These are phyloP conservation scores for Chaunax sp. DNA, from an alignment of 2,797 vertebrate species.

Conservation along the genomic window DNA sequence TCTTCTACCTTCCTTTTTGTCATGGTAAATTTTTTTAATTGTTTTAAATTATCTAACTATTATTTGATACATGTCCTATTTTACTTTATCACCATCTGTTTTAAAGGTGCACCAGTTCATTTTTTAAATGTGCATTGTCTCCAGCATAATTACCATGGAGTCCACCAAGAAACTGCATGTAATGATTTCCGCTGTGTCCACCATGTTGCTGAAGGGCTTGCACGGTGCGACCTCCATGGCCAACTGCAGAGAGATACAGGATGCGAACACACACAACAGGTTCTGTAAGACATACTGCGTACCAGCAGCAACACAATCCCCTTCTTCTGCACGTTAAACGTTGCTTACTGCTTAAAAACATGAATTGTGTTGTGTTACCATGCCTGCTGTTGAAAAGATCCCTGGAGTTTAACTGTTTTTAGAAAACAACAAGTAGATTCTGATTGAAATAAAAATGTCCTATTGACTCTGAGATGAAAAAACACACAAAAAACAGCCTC, in stretches of 20 bases:
- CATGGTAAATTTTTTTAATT: too few species aligned
- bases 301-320: background rate
- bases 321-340: too few species aligned
- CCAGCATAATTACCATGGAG: conserved; percentile 88
- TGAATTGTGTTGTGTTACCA: background rate
- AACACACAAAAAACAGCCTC: conserved; percentile 20
- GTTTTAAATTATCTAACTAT: too few species aligned
- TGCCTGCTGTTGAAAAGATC: too few species aligned
- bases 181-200: conserved; percentile 91
- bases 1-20: too few species aligned
- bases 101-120: too few species aligned
- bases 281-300: background rate
- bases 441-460: conserved; percentile 16
- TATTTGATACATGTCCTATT: too few species aligned
- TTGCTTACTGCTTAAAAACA: background rate
- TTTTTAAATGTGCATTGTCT: background rate
- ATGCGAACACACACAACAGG: background rate
- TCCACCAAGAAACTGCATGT: conserved; percentile 90
- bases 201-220: conserved; percentile 92
- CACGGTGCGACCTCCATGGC: conserved; percentile 89
- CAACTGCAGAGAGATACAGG: conserved; percentile 79
- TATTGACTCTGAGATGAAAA: conserved; percentile 15
- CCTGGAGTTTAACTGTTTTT: too few species aligned
- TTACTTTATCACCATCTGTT: too few species aligned
- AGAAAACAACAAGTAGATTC: too few species aligned